Base-by-base conservation (phyloP, 1,140 invertebrate genomes). In the Drosophila takahashii region DNA sequence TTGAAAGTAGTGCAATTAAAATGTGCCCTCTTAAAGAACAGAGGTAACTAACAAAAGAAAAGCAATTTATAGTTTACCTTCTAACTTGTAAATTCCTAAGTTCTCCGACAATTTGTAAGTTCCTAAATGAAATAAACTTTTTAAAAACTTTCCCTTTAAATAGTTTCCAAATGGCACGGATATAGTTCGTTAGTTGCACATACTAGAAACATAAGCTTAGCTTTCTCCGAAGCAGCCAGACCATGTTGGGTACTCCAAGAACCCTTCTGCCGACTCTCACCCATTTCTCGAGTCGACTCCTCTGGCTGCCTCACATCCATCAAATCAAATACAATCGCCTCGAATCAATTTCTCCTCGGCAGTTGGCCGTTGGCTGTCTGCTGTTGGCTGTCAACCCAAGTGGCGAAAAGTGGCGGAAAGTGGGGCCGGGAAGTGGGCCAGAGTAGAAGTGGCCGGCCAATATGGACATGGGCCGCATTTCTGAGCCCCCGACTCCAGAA, bases 261-360 rank as follows among this genome's bases (percentile, higher is more conserved):
- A 62, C 59, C 59, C 59, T 62, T 62, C 59, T 59, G 53, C 53
- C 39, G n/a, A 62, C 59, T 61, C 36, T 34, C 39, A 64, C n/a
- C 39, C 56, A 61, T n/a, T 13, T 6, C 53, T 32, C 29, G 29
- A 32, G 29, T 9, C 7, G 32, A 39, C 41, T 32, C 5, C 36
- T 9, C 53, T 15, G 60, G n/a, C 22, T 62, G 27, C 27, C 57
- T 39, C 48, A 27, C 42, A 32, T 37, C 36, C 57, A 37, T 18
- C 58, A 42, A 16, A 61, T 32, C 56, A 39, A 65, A 48, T 44
- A 34, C 15, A 65, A 67, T 67, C 48, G 27, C 27, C 26, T 29
- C 41, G 32, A 70, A 70, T 69, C 65, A 57, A 70, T 71, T 71
- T 71, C 67, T 71, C 67, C 51, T 10, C 53, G 36, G 22, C 62